Evolutionary conservation across 2,888 invertebrate species (phyloP).

Genomic region (Hydrotaea cyrtoneurina): DNA sequence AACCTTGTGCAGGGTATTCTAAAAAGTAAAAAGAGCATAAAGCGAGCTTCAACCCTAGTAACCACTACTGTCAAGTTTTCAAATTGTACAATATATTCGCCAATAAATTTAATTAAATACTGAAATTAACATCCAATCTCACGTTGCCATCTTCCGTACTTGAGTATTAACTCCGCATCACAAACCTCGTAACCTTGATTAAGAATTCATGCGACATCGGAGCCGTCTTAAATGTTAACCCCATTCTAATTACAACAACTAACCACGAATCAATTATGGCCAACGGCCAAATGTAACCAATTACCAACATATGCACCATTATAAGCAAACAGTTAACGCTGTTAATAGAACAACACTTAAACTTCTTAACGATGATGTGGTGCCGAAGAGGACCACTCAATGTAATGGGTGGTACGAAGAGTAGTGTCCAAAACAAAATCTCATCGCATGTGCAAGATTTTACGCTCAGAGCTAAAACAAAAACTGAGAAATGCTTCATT

Average conservation of each 20-base stretch:
- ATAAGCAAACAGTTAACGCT: neutral
- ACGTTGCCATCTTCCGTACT: too few species aligned
- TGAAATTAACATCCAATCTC: too few species aligned
- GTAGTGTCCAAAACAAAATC: neutral
- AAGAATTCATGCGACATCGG: neutral
- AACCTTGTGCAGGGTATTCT: too few species aligned
- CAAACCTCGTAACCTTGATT: too few species aligned
- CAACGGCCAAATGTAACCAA: neutral
- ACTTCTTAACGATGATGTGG: conserved; percentile 15
- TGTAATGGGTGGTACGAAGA: neutral
- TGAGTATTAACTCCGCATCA: too few species aligned
- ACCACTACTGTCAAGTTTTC: too few species aligned
- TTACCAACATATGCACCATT: neutral
- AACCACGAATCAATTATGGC: neutral
- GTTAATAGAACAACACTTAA: neutral
- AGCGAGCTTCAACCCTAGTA: too few species aligned
- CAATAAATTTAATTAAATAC: too few species aligned
- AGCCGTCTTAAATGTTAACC: neutral
- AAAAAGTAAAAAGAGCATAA: too few species aligned
- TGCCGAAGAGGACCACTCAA: neutral
- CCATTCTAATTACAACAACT: neutral
- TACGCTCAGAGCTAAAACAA: neutral
- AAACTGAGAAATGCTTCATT: neutral
- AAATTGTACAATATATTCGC: too few species aligned
- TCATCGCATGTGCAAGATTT: too few species aligned